Evolutionary conservation across 2,888 invertebrate species (phyloP).

Genomic region (Flexamia atlantica): DNA sequence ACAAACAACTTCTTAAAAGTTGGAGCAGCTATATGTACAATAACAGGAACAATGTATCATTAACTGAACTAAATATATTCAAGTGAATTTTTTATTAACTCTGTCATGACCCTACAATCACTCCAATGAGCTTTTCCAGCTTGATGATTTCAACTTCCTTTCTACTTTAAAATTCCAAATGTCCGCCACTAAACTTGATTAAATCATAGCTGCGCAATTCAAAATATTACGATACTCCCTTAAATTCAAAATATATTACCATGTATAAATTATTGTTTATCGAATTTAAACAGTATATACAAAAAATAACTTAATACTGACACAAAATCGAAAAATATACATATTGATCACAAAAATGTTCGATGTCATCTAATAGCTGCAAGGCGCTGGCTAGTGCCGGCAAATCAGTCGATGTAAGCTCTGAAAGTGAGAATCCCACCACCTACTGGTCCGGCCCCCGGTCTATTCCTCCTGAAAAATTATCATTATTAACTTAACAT

Average conservation of each 20-base stretch:
- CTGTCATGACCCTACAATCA: too few species aligned
- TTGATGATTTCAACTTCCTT: too few species aligned
- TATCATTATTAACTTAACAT: too few species aligned
- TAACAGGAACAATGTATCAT: too few species aligned
- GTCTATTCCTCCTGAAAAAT: conserved; percentile 23
- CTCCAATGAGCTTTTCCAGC: too few species aligned
- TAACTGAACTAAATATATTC: too few species aligned
- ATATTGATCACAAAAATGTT: not conserved
- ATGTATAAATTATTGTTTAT: not conserved
- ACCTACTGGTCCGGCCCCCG: conserved; percentile 1
- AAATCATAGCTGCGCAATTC: not conserved
- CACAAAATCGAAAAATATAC: conserved; percentile 25
- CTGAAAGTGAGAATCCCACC: not conserved
- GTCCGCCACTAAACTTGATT: too few species aligned
- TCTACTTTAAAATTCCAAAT: too few species aligned
- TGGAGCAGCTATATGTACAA: too few species aligned
- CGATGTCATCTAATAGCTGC: not conserved
- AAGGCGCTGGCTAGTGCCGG: not conserved
- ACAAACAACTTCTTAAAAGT: too few species aligned
- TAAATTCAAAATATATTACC: not conserved
- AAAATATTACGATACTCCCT: not conserved
- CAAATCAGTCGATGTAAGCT: conserved; percentile 2
- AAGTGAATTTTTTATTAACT: too few species aligned
- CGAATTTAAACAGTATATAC: conserved; percentile 16
- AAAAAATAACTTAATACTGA: conserved; percentile 1